Conservation (phyloP, 2,113 vertebrate species). For the Taurulus bubalis region DNA sequence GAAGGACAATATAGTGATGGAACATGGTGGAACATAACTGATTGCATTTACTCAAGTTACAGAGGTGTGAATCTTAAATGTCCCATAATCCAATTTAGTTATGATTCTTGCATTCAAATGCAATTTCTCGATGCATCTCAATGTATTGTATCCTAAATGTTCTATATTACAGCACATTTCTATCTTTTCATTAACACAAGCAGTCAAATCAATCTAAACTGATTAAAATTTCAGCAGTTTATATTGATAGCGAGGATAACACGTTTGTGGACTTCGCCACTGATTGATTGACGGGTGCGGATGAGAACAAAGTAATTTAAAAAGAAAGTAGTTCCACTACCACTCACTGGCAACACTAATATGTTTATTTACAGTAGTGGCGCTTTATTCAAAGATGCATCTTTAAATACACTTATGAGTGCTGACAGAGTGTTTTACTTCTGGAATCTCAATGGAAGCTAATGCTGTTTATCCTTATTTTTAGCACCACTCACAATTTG, state of each 20-base stretch:
- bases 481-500: too few species aligned
- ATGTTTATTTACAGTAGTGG: neutral
- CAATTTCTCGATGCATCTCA: neutral
- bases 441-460: neutral
- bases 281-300: too few species aligned
- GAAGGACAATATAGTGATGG: neutral
- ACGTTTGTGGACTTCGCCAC: too few species aligned
- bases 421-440: neutral
- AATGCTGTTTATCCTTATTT: neutral
- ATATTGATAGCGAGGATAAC: too few species aligned
- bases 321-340: neutral
- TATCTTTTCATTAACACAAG: too few species aligned
- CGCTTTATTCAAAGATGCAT: neutral
- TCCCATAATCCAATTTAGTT: neutral
- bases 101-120: neutral
- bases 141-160: neutral
- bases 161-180: neutral
- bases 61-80: neutral
- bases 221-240: too few species aligned
- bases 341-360: neutral
- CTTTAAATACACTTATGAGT: neutral
- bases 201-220: too few species aligned
- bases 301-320: neutral
- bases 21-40: neutral
- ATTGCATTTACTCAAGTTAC: neutral